Evolutionary conservation across 1,140 invertebrate species (phyloP).

Genomic region (Cherax quadricarinatus): DNA sequence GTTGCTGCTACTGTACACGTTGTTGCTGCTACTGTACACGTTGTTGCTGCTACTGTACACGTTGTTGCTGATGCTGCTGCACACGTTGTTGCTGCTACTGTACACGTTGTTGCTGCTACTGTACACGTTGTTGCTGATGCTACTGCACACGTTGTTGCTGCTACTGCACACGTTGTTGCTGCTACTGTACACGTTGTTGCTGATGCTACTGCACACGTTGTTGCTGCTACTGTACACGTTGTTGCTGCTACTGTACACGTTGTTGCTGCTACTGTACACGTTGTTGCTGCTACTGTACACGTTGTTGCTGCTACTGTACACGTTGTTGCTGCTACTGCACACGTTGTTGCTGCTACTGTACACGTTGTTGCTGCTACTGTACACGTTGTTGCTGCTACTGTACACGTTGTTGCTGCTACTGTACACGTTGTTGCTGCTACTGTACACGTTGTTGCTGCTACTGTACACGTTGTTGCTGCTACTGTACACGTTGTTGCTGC

Average conservation of each 20-base stretch:
- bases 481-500: too few species aligned
- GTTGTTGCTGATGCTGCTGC: too few species aligned
- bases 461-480: background rate
- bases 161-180: too few species aligned
- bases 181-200: too few species aligned
- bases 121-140: background rate
- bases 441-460: background rate
- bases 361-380: background rate
- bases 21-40: background rate
- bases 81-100: background rate
- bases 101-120: background rate
- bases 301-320: background rate
- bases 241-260: background rate
- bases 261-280: background rate
- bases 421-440: background rate
- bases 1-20: background rate
- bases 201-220: background rate
- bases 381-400: too few species aligned
- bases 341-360: background rate
- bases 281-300: too few species aligned
- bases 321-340: background rate
- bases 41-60: background rate
- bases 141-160: background rate
- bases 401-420: background rate
- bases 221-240: background rate